These are phyloP conservation scores for Sisor rabdophorus DNA, from an alignment of 2,113 vertebrate species.

Conservation along the genomic window DNA sequence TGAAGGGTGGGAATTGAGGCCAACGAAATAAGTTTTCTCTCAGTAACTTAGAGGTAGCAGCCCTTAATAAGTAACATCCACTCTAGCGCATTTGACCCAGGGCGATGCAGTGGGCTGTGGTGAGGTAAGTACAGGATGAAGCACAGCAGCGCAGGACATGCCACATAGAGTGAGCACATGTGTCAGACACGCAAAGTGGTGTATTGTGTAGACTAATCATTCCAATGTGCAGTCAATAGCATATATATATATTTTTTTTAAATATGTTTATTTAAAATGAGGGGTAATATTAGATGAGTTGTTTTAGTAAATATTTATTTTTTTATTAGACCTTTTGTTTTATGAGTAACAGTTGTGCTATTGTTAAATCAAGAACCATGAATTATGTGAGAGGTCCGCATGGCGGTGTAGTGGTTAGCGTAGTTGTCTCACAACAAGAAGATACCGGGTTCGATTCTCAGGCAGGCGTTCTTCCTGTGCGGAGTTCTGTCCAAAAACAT, in stretches of 20 bases:
- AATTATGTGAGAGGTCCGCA: too few relatives aligned
- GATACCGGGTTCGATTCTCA: too few relatives aligned
- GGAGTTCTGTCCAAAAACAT: too few relatives aligned
- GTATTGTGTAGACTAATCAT: slow-evolving; percentile 50
- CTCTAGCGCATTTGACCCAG: slow-evolving; percentile 27
- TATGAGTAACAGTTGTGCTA: too few relatives aligned
- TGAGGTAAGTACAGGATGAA: slow-evolving; percentile 36
- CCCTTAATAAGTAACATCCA: slow-evolving; percentile 20
- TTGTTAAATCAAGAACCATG: too few relatives aligned
- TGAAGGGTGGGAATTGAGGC: slow-evolving; percentile 1
- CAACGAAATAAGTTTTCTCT: slow-evolving; percentile 1
- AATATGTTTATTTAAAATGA: slow-evolving; percentile 12
- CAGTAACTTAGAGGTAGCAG: slow-evolving; percentile 5
- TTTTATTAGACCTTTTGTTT: not conserved
- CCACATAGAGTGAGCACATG: slow-evolving; percentile 57
- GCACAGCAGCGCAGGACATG: slow-evolving; percentile 42
- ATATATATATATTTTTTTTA: not conserved
- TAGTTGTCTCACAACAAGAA: too few relatives aligned
- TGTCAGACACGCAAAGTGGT: slow-evolving; percentile 51
- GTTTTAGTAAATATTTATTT: not conserved
- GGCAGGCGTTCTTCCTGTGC: too few relatives aligned
- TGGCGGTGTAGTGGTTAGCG: too few relatives aligned
- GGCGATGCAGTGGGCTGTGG: not conserved
- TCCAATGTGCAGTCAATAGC: slow-evolving; percentile 36
- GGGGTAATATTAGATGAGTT: not conserved